Evolutionary conservation across 2,797 vertebrate species (phyloP).

Genomic region (Notamacropus eugenii): DNA sequence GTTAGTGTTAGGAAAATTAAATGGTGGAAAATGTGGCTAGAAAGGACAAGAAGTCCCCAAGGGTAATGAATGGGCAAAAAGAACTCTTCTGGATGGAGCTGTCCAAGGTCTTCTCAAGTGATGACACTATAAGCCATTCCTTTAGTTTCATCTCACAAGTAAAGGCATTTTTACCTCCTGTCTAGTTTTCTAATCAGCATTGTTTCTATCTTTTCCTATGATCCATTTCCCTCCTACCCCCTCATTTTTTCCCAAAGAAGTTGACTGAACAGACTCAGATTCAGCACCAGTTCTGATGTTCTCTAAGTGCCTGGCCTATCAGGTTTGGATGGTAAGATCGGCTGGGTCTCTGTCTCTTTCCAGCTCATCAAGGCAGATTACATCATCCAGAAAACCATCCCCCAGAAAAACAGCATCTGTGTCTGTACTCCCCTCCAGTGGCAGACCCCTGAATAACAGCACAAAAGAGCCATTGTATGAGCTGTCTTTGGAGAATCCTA

Average conservation of each 20-base stretch:
- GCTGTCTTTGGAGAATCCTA: neutral
- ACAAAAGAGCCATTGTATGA: neutral
- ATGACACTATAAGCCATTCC: neutral
- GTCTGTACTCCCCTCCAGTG: neutral
- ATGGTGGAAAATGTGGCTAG: neutral
- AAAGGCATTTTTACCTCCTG: neutral
- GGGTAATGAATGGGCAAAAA: neutral
- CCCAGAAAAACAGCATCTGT: neutral
- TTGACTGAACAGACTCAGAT: neutral
- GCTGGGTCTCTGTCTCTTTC: neutral
- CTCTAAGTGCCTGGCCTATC: neutral
- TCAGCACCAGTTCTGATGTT: neutral
- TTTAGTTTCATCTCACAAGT: neutral
- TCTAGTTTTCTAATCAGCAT: neutral
- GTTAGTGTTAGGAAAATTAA: constrained; percentile 21
- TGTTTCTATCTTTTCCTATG: neutral
- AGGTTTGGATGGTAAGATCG: neutral
- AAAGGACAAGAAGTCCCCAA: neutral
- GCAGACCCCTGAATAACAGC: neutral
- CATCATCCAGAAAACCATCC: neutral
- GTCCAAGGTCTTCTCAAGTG: neutral
- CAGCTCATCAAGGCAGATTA: neutral
- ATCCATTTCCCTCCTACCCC: too few species aligned
- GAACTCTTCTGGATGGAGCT: neutral
- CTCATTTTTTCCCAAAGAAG: neutral